These are phyloP conservation scores for Willowsia nigromaculata DNA, from an alignment of 2,888 invertebrate species.

Conservation along the genomic window DNA sequence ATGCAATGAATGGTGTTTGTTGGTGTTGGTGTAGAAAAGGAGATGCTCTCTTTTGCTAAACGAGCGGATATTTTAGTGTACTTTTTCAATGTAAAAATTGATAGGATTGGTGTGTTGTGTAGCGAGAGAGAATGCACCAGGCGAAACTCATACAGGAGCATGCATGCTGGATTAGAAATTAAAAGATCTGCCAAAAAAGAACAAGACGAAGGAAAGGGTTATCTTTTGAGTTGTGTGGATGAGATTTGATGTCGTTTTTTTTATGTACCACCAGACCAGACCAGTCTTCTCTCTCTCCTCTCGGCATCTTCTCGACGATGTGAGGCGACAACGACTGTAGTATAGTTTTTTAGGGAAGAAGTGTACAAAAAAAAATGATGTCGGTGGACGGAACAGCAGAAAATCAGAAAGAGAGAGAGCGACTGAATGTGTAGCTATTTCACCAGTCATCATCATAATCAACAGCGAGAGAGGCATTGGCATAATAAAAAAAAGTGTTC, in stretches of 20 bases:
- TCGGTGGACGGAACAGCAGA: neutral
- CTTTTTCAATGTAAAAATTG: neutral
- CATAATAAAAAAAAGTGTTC: neutral
- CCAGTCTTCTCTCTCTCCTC: neutral
- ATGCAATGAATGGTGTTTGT: too few relatives aligned
- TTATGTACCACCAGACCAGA: neutral
- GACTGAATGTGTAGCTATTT: neutral
- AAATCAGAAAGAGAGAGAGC: neutral
- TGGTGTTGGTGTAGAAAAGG: too few relatives aligned
- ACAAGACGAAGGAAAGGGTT: neutral
- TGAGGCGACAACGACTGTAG: neutral
- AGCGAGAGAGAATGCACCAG: too few relatives aligned
- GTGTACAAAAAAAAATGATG: neutral
- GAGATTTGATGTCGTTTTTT: neutral
- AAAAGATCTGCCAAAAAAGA: conserved; percentile 61
- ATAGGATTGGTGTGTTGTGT: too few relatives aligned
- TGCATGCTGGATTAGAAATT: conserved; percentile 56
- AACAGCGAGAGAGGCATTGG: neutral
- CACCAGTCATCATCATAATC: too few relatives aligned
- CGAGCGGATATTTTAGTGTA: neutral
- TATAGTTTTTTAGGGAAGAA: neutral
- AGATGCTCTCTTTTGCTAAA: neutral
- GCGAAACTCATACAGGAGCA: neutral
- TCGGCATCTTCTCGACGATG: neutral
- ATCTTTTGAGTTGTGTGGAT: neutral